Percentiles rank a stretch among this genome's conserved stretches.
These are phyloP conservation scores for Nannospalax galili DNA, from an alignment of 2,113 vertebrate species.

Conservation along the genomic window DNA sequence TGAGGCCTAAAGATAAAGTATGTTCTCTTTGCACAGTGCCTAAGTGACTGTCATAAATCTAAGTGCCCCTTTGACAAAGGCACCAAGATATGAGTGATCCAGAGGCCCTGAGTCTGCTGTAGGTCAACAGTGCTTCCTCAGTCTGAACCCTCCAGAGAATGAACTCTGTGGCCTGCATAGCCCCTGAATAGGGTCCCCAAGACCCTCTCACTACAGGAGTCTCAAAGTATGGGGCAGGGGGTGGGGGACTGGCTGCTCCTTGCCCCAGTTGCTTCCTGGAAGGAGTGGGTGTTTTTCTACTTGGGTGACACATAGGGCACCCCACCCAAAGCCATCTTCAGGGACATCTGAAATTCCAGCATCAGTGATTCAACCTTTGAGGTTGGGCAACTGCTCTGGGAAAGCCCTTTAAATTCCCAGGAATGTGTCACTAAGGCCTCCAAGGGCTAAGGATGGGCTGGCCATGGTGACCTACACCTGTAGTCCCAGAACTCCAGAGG, in stretches of 20 bases:
- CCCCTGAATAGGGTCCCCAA: too few relatives aligned
- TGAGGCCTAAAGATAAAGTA: not conserved
- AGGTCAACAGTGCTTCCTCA: not conserved
- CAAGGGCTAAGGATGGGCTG: not conserved
- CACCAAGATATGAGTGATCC: not conserved
- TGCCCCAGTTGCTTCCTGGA: not conserved
- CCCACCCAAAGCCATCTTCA: not conserved
- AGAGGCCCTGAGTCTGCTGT: not conserved
- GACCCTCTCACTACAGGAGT: not conserved
- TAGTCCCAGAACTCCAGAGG: not conserved
- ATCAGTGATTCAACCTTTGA: not conserved
- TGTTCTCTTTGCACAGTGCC: not conserved
- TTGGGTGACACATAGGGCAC: not conserved
- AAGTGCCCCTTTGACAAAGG: not conserved
- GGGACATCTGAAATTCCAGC: not conserved
- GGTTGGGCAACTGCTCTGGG: not conserved
- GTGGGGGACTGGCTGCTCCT: not conserved
- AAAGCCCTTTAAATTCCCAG: not conserved
- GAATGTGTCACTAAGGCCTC: not conserved
- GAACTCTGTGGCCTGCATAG: not conserved
- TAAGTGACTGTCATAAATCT: not conserved
- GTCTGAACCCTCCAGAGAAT: not conserved
- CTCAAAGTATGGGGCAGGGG: not conserved
- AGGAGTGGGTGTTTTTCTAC: not conserved
- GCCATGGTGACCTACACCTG: not conserved